These are phyloP conservation scores for Trissolcus brochymenae DNA, from an alignment of 2,888 invertebrate species.

Conservation along the genomic window DNA sequence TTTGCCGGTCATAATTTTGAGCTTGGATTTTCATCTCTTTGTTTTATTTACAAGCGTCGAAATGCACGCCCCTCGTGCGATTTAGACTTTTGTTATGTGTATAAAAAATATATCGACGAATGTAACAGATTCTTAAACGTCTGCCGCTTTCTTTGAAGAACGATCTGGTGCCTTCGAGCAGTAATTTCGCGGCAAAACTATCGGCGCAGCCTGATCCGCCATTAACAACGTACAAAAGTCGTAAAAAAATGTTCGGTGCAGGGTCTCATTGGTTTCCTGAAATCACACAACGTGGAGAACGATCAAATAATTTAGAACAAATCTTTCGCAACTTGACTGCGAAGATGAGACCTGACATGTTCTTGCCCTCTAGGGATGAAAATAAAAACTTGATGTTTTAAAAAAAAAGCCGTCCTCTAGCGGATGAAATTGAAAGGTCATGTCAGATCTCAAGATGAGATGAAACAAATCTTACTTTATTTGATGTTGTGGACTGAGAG, in stretches of 20 bases:
- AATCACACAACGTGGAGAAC: background rate
- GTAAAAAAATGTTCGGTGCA: slow-evolving; percentile 32
- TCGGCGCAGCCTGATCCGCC: slow-evolving; percentile 5
- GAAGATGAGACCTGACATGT: too few species aligned
- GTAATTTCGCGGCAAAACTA: slow-evolving; percentile 11
- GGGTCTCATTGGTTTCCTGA: slow-evolving; percentile 11
- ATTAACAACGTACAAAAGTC: slow-evolving; percentile 43
- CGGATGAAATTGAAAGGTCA: too few species aligned
- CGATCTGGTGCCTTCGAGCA: slow-evolving; percentile 13
- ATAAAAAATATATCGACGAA: slow-evolving; percentile 48
- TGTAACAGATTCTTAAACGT: slow-evolving; percentile 19
- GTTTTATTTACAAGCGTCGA: slow-evolving; percentile 26
- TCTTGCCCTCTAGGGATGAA: too few species aligned
- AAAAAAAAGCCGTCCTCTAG: too few species aligned
- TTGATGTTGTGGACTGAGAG: slow-evolving; percentile 75
- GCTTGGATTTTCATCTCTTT: background rate
- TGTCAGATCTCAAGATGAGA: background rate
- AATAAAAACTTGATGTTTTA: too few species aligned
- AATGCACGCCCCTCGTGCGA: slow-evolving; percentile 13
- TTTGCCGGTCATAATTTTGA: background rate
- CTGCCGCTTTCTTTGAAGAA: slow-evolving; percentile 16
- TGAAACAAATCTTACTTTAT: slow-evolving; percentile 60
- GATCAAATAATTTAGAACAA: too few species aligned
- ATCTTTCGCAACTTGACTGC: too few species aligned
- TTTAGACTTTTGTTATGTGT: slow-evolving; percentile 15